phyloP scores from a whole-genome alignment of 1,140 invertebrate species.

The Ceratina japonica region DNA sequence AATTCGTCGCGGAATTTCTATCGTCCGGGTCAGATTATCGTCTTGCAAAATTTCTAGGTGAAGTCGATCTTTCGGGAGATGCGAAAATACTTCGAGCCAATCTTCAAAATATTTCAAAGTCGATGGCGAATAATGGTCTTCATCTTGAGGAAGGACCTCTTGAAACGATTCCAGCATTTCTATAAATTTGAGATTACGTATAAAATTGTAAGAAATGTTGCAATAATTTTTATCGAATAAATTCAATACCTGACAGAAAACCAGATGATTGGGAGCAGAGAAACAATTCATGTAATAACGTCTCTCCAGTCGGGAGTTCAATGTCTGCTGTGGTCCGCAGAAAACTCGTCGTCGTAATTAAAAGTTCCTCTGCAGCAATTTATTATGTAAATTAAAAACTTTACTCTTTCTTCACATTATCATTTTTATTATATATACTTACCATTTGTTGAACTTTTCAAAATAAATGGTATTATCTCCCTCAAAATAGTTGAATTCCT shows the following conservation, averaged over 20 bases:
- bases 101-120: constrained; percentile 40
- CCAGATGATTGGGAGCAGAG: constrained; percentile 27
- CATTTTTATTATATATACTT: constrained; percentile 50
- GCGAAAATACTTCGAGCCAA: constrained; percentile 31
- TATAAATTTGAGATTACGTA: background rate
- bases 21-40: constrained; percentile 21
- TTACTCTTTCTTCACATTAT: background rate
- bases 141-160: constrained; percentile 30
- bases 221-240: background rate
- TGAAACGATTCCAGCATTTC: constrained; percentile 45
- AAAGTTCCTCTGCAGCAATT: constrained; percentile 67
- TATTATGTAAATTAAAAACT: constrained; percentile 3
- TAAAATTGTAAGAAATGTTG: too few species aligned
- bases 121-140: background rate
- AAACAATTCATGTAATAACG: constrained; percentile 32
- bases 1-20: constrained; percentile 36
- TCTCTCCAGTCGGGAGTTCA: constrained; percentile 41
- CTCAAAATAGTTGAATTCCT: constrained; percentile 78
- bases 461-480: constrained; percentile 82
- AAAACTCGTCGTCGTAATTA: constrained; percentile 63
- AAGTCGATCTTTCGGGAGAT: constrained; percentile 27
- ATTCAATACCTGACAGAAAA: constrained; percentile 22
- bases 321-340: constrained; percentile 51
- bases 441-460: constrained; percentile 85
- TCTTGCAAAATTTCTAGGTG: constrained; percentile 30